Evolutionary conservation across 2,888 invertebrate species (phyloP).

Genomic region (Lithosia quadra): DNA sequence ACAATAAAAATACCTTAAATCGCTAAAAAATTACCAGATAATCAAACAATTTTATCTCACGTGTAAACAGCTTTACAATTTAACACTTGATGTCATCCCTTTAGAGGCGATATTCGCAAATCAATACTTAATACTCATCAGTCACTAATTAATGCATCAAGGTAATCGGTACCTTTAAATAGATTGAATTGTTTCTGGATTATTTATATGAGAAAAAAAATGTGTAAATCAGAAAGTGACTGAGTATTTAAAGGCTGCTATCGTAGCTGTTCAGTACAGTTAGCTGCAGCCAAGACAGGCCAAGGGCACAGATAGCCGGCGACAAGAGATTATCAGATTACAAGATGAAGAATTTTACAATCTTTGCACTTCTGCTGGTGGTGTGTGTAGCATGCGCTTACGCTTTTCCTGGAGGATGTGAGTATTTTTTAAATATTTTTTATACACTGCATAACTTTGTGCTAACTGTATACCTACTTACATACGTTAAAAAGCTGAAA

Average conservation of each 20-base stretch:
- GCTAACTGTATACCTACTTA: too few species aligned
- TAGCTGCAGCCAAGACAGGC: neutral
- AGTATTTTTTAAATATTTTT: too few species aligned
- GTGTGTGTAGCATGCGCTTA: slow-evolving; percentile 41
- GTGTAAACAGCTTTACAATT: neutral
- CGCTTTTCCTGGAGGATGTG: slow-evolving; percentile 51
- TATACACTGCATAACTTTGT: too few species aligned
- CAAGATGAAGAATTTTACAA: slow-evolving; percentile 52
- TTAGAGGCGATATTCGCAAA: neutral
- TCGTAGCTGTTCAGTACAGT: slow-evolving; percentile 25
- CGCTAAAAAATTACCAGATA: neutral
- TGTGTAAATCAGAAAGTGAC: slow-evolving; percentile 32
- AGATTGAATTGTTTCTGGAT: slow-evolving; percentile 39
- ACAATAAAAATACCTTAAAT: neutral
- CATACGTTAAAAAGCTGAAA: too few species aligned
- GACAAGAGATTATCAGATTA: neutral
- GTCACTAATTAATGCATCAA: slow-evolving; percentile 18
- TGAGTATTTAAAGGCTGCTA: slow-evolving; percentile 50
- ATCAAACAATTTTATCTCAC: too few species aligned
- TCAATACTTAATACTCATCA: neutral
- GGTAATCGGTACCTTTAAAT: slow-evolving; percentile 33
- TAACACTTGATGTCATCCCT: neutral
- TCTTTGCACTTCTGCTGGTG: slow-evolving; percentile 39
- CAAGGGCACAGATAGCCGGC: neutral
- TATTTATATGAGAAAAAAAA: slow-evolving; percentile 35